These are phyloP conservation scores for Agrotis puta DNA, from an alignment of 2,888 invertebrate genomes.

Conservation along the genomic window DNA sequence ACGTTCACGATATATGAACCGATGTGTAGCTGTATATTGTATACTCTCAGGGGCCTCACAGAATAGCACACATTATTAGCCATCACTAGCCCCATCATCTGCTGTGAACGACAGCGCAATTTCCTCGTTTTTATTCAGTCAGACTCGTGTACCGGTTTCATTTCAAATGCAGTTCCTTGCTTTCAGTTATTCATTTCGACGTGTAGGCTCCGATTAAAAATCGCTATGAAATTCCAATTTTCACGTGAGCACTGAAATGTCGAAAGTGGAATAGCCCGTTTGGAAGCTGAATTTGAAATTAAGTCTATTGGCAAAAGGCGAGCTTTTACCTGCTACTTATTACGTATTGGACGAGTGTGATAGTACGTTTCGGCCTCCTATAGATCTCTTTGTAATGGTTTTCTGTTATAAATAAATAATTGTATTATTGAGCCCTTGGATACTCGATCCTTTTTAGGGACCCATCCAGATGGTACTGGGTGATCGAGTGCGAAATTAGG, in stretches of 20 bases:
- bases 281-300: slow-evolving; percentile 35
- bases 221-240: slow-evolving; percentile 57
- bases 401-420: slow-evolving; percentile 52
- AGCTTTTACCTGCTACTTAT: slow-evolving; percentile 21
- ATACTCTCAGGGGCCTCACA: slow-evolving; percentile 47
- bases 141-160: slow-evolving; percentile 33
- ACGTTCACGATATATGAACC: slow-evolving; percentile 34
- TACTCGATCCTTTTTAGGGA: slow-evolving; percentile 47
- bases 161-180: slow-evolving; percentile 50
- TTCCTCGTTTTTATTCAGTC: slow-evolving; percentile 62
- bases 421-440: slow-evolving; percentile 30
- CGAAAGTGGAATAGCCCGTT: slow-evolving; percentile 36
- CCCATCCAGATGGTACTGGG: slow-evolving; percentile 35
- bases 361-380: slow-evolving; percentile 17
- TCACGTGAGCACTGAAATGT: slow-evolving; percentile 43
- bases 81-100: slow-evolving; percentile 54
- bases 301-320: slow-evolving; percentile 17
- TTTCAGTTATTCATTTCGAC: slow-evolving; percentile 52
- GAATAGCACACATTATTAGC: slow-evolving; percentile 53
- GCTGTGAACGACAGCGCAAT: slow-evolving; percentile 62
- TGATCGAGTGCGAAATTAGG: slow-evolving; percentile 47
- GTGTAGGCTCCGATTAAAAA: slow-evolving; percentile 55
- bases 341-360: slow-evolving; percentile 18
- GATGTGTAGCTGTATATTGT: slow-evolving; percentile 22
- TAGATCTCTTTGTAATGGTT: slow-evolving; percentile 30